Percentiles rank a stretch among this genome's conserved stretches.
Conservation (phyloP, 92 coral and sea anemone species). For the Muricea muricata region DNA sequence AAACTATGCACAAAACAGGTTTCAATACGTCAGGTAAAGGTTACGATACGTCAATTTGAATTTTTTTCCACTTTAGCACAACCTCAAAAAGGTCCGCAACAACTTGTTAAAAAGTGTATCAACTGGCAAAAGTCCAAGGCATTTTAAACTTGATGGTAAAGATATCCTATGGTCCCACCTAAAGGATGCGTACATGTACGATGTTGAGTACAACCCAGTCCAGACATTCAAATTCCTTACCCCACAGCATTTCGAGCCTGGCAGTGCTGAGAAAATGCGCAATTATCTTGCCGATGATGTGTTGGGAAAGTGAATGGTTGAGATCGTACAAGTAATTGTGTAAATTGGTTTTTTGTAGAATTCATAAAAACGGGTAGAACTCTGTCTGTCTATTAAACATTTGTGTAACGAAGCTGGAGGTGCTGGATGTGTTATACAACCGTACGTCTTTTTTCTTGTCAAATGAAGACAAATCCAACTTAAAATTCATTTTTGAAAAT, state of each 20-base stretch:
- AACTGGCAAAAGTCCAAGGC: slow-evolving; percentile 52
- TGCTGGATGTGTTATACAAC: no score
- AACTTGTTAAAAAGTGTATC: slow-evolving; percentile 48
- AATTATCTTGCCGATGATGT: slow-evolving; percentile 67
- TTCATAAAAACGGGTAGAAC: neutral
- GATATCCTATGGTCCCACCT: slow-evolving; percentile 56
- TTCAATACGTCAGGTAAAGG: neutral
- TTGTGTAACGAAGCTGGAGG: no score
- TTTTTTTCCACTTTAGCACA: slow-evolving; percentile 48
- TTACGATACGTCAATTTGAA: neutral
- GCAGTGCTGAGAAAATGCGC: slow-evolving; percentile 64
- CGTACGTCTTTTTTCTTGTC: no score
- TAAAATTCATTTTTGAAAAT: no score
- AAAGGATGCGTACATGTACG: slow-evolving; percentile 49
- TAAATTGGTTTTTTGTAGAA: neutral
- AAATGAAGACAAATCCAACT: no score
- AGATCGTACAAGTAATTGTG: slow-evolving; percentile 43
- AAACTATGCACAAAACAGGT: neutral
- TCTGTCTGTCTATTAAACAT: no score
- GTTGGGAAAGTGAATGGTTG: slow-evolving; percentile 49
- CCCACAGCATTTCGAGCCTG: slow-evolving; percentile 56
- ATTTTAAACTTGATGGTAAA: slow-evolving; percentile 44
- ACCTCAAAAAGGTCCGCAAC: slow-evolving; percentile 55
- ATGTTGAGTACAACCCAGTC: slow-evolving; percentile 52
- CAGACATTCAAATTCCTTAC: slow-evolving; percentile 57